phyloP scores from a whole-genome alignment of 2,888 invertebrate species.

The Entomobrya multifasciata region DNA sequence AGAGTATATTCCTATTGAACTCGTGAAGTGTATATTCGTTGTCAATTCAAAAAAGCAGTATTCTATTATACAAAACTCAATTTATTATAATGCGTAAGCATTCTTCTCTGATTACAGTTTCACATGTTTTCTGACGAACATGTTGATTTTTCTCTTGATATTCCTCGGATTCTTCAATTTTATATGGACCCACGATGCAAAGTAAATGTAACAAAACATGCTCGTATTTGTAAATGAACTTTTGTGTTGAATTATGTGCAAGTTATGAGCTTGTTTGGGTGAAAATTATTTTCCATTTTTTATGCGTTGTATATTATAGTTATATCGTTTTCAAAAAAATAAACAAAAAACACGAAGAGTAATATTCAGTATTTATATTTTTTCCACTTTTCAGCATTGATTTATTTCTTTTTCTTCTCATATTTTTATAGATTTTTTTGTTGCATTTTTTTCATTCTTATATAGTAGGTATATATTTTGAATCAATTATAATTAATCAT shows the following conservation, averaged over 20 bases:
- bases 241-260: too few species aligned
- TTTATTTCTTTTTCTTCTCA: slow-evolving; percentile 61
- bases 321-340: background rate
- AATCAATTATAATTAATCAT: slow-evolving; percentile 61
- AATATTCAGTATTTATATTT: slow-evolving; percentile 34
- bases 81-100: background rate
- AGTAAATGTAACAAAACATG: too few species aligned
- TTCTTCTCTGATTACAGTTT: slow-evolving; percentile 19
- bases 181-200: too few species aligned
- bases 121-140: background rate
- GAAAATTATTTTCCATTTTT: background rate
- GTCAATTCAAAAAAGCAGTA: slow-evolving; percentile 60
- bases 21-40: slow-evolving; percentile 15
- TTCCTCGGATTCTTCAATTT: too few species aligned
- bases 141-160: background rate
- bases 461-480: background rate
- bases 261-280: background rate
- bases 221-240: too few species aligned
- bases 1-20: background rate
- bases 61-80: slow-evolving; percentile 46
- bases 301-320: background rate
- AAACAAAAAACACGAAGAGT: slow-evolving; percentile 16
- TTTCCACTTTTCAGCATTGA: slow-evolving; percentile 63
- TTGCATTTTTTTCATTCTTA: slow-evolving; percentile 38
- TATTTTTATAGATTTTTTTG: slow-evolving; percentile 7